Evolutionary conservation across 2,888 invertebrate genomes (phyloP), one percentile per base, ranked within the genome.

Genomic region (Tridacna gigas): DNA sequence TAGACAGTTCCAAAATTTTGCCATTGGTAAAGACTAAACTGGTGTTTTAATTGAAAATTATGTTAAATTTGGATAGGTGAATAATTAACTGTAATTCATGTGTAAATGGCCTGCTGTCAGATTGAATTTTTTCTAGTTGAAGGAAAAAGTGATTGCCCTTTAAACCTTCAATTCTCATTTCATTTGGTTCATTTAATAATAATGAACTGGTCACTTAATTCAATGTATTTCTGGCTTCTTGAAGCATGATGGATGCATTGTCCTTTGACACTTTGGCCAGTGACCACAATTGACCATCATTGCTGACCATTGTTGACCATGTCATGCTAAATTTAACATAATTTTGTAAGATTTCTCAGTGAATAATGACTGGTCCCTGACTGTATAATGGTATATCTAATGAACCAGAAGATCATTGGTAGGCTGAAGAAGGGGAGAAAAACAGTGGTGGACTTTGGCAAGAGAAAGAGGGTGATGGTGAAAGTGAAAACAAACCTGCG

Each of bases 171-270:
- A 71, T 71, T 51, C 71, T 48, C 71, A 18, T 25, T 71, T 63
- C 18, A 25, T 63, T 79, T 82, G 79, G 86, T 77, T 77, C 86
- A 79, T 63, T 65, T 86, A 77, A 84, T 82, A 74, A 77, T 79
- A 82, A 86, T 86, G 56, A 80, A 85, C 81, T 83, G 81, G 80
- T 83, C 87, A 87, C 79, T 87, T 83, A 81, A 87, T 87, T 87
- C 81, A 84, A 77, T 87, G 78, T 80, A 80, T 79, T 80, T 84
- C 73, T 77, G 78, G 84, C 69, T 82, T 65, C 78, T 37, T 80
- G 82, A 86, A 78, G 80, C 86, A 76, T 74, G 75, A 61, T 75
- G 63, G 48, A 45, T 61, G 80, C 61, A 78, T 84, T 84, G 84
- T 78, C 75, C 77, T 67, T 45, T 84, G 84, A 82, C 86, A 84